Evolutionary conservation across 1,140 invertebrate species (phyloP).

Genomic region (Drosophila sucinea): DNA sequence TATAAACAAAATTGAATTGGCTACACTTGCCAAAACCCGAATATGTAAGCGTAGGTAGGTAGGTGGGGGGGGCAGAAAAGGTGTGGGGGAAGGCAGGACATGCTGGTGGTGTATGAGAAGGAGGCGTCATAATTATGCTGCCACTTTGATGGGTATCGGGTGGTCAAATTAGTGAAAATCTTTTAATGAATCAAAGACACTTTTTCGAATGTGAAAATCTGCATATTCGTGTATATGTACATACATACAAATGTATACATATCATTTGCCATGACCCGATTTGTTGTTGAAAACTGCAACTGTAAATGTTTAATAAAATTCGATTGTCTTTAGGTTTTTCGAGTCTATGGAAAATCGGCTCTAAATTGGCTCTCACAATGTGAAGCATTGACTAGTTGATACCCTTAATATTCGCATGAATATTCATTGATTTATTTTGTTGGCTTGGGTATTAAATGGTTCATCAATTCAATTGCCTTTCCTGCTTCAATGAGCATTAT

Average conservation of each 20-base stretch:
- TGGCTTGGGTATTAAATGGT: too few species aligned
- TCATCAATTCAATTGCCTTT: too few species aligned
- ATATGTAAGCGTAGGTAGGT: constrained; percentile 30
- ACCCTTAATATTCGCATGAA: too few species aligned
- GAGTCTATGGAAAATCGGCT: too few species aligned
- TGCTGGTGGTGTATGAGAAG: too few species aligned
- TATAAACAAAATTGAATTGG: constrained; percentile 69
- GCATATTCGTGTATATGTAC: background rate
- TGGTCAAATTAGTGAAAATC: constrained; percentile 8
- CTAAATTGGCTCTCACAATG: too few species aligned
- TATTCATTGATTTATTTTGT: too few species aligned
- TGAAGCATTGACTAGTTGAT: too few species aligned
- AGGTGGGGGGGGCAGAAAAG: background rate
- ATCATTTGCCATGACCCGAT: background rate
- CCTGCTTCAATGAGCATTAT: too few species aligned
- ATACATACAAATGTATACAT: background rate
- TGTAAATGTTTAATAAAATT: too few species aligned
- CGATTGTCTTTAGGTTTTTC: too few species aligned
- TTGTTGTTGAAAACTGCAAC: background rate
- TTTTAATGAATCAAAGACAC: background rate
- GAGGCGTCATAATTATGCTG: constrained; percentile 61
- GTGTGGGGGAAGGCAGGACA: too few species aligned
- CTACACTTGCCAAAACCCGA: constrained; percentile 48
- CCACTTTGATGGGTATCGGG: constrained; percentile 36
- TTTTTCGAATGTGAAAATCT: background rate